phyloP scores from a whole-genome alignment of 2,113 vertebrate genomes.

The Gymnocephalus cernua region DNA sequence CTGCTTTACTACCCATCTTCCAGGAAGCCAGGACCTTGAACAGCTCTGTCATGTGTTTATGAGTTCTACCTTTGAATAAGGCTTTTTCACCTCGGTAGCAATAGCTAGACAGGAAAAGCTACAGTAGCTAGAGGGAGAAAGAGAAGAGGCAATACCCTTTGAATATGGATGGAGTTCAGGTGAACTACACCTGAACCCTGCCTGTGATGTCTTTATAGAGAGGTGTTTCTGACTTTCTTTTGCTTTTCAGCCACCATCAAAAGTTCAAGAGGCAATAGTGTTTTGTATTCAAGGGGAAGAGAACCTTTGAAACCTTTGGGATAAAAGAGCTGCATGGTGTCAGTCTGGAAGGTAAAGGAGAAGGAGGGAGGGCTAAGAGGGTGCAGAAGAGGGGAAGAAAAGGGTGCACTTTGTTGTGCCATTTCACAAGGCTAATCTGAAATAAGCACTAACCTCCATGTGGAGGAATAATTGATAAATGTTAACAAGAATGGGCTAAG shows the following conservation, averaged over 20 bases:
- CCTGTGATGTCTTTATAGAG: conserved; percentile 85
- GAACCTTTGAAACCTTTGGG: conserved; percentile 85
- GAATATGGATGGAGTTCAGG: conserved; percentile 81
- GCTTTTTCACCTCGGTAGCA: conserved; percentile 52
- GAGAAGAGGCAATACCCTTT: conserved; percentile 60
- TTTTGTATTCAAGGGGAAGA: conserved; percentile 85
- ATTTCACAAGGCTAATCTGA: conserved; percentile 71
- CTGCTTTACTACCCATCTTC: conserved; percentile 32
- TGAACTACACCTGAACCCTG: conserved; percentile 87
- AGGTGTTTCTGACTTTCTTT: conserved; percentile 81
- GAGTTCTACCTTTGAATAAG: conserved; percentile 48
- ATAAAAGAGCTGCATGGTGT: conserved; percentile 83
- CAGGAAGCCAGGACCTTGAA: conserved; percentile 38
- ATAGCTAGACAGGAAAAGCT: conserved; percentile 57
- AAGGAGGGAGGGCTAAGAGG: conserved; percentile 74
- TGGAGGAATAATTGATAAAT: conserved; percentile 64
- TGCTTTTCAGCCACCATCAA: conserved; percentile 85
- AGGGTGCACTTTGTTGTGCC: conserved; percentile 76
- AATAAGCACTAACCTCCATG: conserved; percentile 51
- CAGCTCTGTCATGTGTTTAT: conserved; percentile 62
- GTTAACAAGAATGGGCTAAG: conserved; percentile 48
- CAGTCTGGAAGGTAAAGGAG: conserved; percentile 81
- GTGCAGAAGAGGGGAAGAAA: conserved; percentile 68
- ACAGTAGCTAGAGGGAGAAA: conserved; percentile 55
- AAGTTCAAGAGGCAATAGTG: conserved; percentile 84